Conservation (phyloP, 2,113 vertebrate genomes). For the Leiothrix lutea region DNA sequence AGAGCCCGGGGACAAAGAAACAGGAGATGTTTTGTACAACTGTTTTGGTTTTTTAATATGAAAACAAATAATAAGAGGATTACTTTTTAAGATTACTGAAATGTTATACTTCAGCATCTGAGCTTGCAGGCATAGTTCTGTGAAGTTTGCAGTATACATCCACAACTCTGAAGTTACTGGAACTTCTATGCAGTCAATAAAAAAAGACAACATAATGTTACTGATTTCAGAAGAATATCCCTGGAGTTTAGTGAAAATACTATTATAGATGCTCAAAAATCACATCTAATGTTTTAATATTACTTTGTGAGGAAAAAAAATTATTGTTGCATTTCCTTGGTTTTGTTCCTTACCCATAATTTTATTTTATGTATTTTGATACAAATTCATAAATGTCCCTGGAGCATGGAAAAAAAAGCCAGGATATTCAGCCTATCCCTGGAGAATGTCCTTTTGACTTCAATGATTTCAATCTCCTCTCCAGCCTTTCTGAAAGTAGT, state of each 20-base stretch:
- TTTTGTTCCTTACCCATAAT: not conserved
- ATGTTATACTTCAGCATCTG: not conserved
- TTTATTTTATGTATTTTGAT: not conserved
- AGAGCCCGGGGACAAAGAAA: not conserved
- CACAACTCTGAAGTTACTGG: not conserved
- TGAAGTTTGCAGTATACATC: not conserved
- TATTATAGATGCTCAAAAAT: not conserved
- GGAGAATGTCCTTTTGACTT: not conserved
- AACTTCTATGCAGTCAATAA: not conserved
- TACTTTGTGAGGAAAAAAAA: not conserved
- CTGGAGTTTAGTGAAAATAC: not conserved
- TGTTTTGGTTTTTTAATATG: not conserved
- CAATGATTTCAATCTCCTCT: not conserved
- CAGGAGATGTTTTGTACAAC: not conserved
- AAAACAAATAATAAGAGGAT: not conserved
- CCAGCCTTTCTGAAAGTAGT: not conserved
- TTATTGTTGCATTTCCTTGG: not conserved
- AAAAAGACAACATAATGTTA: not conserved
- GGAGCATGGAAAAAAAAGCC: not conserved
- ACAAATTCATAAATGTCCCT: not conserved
- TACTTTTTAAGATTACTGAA: not conserved
- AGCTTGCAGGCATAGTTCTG: not conserved
- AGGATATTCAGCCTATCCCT: not conserved
- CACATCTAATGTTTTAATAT: not conserved
- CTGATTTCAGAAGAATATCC: not conserved